phyloP scores from a whole-genome alignment of 2,888 invertebrate genomes.

The Philonicus albiceps region DNA sequence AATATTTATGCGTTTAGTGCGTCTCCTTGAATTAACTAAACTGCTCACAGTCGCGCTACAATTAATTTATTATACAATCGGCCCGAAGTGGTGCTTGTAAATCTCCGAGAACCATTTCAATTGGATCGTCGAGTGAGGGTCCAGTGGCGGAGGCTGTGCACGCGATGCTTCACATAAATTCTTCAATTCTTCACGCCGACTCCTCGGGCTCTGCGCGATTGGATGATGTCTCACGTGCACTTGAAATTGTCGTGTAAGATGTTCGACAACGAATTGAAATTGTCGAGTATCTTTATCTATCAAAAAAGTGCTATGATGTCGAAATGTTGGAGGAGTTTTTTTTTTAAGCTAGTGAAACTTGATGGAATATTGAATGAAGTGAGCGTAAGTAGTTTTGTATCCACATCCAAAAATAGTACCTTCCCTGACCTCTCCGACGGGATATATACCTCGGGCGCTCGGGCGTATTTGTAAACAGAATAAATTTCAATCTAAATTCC shows the following conservation, averaged over 20 bases:
- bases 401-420: not conserved
- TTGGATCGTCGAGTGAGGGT: not conserved
- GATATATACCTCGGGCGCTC: not conserved
- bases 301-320: not conserved
- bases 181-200: not conserved
- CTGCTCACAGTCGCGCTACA: not conserved
- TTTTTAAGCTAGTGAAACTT: not conserved
- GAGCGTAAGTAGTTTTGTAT: not conserved
- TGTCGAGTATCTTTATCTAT: not conserved
- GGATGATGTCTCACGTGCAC: not conserved
- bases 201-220: not conserved
- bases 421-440: not conserved
- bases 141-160: not conserved
- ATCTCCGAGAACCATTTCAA: not conserved
- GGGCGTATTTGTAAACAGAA: constrained; percentile 8
- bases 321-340: not conserved
- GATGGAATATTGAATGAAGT: not conserved
- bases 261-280: not conserved
- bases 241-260: not conserved
- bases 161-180: not conserved
- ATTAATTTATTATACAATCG: not conserved
- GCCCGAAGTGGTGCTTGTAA: not conserved
- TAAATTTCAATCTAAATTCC: constrained; percentile 27
- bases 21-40: not conserved
- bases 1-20: not conserved